These are phyloP conservation scores for Bombus fervidus DNA, from an alignment of 1,140 invertebrate genomes.

Conservation along the genomic window DNA sequence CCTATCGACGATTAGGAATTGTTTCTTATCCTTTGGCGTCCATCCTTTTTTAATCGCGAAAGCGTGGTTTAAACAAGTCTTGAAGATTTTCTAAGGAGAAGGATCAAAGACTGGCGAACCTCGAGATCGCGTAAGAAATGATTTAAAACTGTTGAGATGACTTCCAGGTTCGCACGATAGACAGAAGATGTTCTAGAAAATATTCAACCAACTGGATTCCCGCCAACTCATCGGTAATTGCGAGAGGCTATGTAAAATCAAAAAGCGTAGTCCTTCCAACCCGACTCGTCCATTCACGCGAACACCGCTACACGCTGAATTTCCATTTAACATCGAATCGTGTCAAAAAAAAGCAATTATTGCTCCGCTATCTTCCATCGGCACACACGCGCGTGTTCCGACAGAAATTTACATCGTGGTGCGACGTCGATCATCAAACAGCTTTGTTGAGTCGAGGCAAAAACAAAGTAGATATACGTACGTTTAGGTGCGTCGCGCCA, in stretches of 20 bases:
- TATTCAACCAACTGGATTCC: conserved; percentile 64
- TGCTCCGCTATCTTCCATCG: no score
- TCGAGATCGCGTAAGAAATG: conserved; percentile 50
- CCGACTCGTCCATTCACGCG: conserved; percentile 15
- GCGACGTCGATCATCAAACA: no score
- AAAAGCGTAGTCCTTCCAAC: conserved; percentile 42
- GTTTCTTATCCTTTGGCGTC: no score
- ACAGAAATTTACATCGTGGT: no score
- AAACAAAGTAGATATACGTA: no score
- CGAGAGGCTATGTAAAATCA: conserved; percentile 61
- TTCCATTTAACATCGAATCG: conserved; percentile 53
- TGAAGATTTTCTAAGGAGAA: background rate
- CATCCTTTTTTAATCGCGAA: no score
- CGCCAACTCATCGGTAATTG: conserved; percentile 72
- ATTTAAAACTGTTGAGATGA: conserved; percentile 70
- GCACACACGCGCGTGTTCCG: no score
- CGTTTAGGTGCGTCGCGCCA: no score
- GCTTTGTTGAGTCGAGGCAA: no score
- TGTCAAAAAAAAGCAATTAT: background rate
- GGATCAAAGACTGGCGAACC: background rate
- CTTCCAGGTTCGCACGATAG: conserved; percentile 62
- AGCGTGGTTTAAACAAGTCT: background rate
- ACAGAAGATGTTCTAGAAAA: conserved; percentile 67
- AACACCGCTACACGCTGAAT: conserved; percentile 31
- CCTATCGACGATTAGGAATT: no score